Evolutionary conservation across 2,113 vertebrate genomes (phyloP).

Genomic region (Cyphomyrus plagiostoma): DNA sequence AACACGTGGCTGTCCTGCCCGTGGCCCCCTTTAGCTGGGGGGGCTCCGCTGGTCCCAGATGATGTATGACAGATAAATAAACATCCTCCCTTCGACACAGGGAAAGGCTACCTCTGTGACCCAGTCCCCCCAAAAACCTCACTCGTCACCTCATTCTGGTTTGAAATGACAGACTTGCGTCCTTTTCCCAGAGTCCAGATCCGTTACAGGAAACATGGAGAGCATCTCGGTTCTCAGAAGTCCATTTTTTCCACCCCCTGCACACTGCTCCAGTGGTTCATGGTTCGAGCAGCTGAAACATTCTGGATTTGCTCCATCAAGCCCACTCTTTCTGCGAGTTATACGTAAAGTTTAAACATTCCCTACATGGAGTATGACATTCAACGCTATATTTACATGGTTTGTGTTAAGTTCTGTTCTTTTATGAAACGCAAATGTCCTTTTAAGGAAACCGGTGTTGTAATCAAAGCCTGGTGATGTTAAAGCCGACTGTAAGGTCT

Average conservation of each 20-base stretch:
- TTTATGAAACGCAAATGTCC: background rate
- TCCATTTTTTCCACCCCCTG: background rate
- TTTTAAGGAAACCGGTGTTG: background rate
- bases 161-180: background rate
- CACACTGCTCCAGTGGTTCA: background rate
- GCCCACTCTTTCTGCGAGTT: background rate
- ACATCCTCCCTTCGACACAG: background rate
- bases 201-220: background rate
- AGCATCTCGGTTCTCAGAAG: background rate
- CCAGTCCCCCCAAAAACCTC: background rate
- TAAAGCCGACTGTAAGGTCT: background rate
- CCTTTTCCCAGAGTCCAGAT: slow-evolving; percentile 1
- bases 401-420: background rate
- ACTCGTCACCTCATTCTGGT: background rate
- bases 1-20: background rate
- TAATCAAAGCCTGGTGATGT: background rate
- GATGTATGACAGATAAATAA: slow-evolving; percentile 16
- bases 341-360: background rate
- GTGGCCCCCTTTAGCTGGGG: background rate
- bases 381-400: background rate
- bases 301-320: background rate
- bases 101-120: background rate
- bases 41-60: background rate
- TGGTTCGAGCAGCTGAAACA: background rate
- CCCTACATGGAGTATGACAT: background rate